Evolutionary conservation across 2,797 vertebrate genomes (phyloP), one percentile per base, ranked within the genome.

Genomic region (Sebastes wilsoni): DNA sequence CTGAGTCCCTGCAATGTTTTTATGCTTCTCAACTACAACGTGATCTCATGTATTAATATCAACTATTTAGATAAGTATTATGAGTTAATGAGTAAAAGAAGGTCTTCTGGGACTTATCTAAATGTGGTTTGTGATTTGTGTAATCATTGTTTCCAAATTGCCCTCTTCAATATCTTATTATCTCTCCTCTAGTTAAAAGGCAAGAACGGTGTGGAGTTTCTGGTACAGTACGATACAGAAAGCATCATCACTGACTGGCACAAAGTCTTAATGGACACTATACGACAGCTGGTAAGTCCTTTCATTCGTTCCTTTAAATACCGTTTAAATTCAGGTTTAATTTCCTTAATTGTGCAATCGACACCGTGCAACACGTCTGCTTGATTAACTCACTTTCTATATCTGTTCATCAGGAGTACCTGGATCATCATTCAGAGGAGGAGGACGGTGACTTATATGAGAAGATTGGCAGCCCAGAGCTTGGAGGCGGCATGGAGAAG

Each of bases 191-290:
- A 99, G 98, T 94, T 99, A 80, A 97, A 94, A 94, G 96, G 96
- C 1, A 96, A 89, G 8, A 96, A 95, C 1, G 97, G 97, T 2
- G 94, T 96, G 0, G 97, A 99, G 88, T 99, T 97, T 87, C 94
- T 99, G 88, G 93, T 99, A 79, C 98, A 98, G 92, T 98, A 99
- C 0, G 97, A 99, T 80, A 99, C 97, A 0, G 98, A 99, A 30
- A 96, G 96, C 92, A 97, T 99, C 93, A 97, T 98, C 89, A 69
- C 1, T 0, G 96, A 97, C 81, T 99, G 98, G 98, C 95, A 97
- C 86, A 96, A 94, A 83, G 95, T 97, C 8, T 95, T 99, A 66
- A 3, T 79, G 5, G 96, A 97, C 88, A 97, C 96, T 90, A 98
- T 99, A 58, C 62, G 92, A 42, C 96, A 96, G 61, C 92, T 96